phyloP scores from a whole-genome alignment of 2,888 invertebrate genomes.

The Latrodectus hesperus region DNA sequence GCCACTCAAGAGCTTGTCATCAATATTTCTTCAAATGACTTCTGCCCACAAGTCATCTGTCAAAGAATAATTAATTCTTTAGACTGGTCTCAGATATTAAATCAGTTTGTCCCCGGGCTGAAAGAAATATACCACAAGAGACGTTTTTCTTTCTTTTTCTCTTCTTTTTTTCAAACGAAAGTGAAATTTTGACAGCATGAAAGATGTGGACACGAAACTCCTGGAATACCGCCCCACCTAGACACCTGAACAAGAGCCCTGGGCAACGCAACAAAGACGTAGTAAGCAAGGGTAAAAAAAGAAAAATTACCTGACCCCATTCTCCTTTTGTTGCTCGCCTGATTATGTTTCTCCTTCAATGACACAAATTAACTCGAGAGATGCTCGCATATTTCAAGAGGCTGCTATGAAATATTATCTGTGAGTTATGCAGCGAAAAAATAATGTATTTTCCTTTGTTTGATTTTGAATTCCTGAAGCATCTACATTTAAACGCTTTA shows the following conservation, averaged over 20 bases:
- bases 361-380: not conserved
- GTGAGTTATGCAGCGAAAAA: no score
- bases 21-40: no score
- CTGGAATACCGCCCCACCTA: conserved; percentile 14
- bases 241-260: conserved; percentile 33
- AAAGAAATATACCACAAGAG: not conserved
- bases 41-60: not conserved
- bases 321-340: conserved; percentile 4
- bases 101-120: conserved; percentile 4
- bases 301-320: conserved; percentile 32
- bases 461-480: no score
- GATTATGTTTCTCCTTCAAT: not conserved
- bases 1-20: no score
- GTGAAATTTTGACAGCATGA: conserved; percentile 32
- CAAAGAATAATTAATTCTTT: not conserved
- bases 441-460: no score
- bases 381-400: no score
- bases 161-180: conserved; percentile 22
- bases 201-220: conserved; percentile 28
- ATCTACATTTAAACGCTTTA: no score
- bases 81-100: not conserved
- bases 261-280: conserved; percentile 13
- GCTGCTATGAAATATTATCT: no score
- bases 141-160: not conserved
- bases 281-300: conserved; percentile 4